A percentile compares a stretch with the other conserved stretches of the same genome.
Evolutionary conservation across 1,140 invertebrate species (phyloP).

Genomic region (Pectinophora gossypiella): DNA sequence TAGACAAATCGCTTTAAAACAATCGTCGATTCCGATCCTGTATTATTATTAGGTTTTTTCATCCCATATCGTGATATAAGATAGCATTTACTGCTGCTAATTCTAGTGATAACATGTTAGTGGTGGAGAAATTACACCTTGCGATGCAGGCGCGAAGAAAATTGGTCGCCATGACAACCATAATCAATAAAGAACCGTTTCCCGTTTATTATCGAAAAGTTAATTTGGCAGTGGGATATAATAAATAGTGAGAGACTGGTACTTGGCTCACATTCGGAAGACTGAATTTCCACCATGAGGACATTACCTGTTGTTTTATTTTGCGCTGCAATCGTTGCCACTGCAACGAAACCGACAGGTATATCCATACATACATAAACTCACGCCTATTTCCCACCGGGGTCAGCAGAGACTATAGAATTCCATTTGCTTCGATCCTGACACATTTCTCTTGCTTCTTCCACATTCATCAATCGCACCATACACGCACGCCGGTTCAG

Average conservation of each 20-base stretch:
- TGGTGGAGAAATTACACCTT: constrained; percentile 28
- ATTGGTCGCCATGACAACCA: constrained; percentile 23
- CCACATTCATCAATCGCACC: too few species aligned
- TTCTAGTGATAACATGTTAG: constrained; percentile 14
- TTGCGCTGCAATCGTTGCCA: constrained; percentile 4
- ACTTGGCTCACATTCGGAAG: constrained; percentile 37
- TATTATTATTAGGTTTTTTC: not conserved
- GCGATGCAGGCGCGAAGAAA: constrained; percentile 7
- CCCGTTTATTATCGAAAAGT: too few species aligned
- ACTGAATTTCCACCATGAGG: constrained; percentile 20
- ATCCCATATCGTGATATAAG: not conserved
- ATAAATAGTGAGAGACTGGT: constrained; percentile 46
- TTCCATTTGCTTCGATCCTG: too few species aligned
- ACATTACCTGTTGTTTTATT: constrained; percentile 13
- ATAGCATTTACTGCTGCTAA: not conserved
- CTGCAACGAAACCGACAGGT: too few species aligned
- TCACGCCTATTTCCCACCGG: too few species aligned
- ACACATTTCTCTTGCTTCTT: too few species aligned
- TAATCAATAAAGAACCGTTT: constrained; percentile 36
- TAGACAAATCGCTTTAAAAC: not conserved
- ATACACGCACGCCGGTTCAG: too few species aligned
- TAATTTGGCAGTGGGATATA: constrained; percentile 30
- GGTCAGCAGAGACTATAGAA: too few species aligned
- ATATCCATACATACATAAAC: too few species aligned
- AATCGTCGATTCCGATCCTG: not conserved